Conservation (phyloP, 2,113 vertebrate genomes). For the Cnemophilus loriae region DNA sequence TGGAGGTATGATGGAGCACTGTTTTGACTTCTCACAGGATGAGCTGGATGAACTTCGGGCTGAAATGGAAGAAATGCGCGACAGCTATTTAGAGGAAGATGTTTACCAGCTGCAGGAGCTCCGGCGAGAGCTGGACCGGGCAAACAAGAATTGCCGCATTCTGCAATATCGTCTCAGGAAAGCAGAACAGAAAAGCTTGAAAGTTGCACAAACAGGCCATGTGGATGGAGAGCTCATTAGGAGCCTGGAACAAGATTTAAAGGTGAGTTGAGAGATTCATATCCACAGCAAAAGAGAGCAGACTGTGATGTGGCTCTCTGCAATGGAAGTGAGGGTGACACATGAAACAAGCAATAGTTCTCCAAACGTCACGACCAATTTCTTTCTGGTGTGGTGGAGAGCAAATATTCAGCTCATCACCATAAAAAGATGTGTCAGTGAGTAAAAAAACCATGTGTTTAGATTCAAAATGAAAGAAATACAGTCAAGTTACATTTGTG, state of each 20-base stretch:
- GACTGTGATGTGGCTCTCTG: not conserved
- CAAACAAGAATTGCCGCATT: constrained; percentile 97
- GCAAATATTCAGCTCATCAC: not conserved
- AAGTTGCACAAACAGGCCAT: constrained; percentile 93
- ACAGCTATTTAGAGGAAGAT: constrained; percentile 98
- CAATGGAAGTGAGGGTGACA: not conserved
- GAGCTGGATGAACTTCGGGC: constrained; percentile 96
- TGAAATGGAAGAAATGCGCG: constrained; percentile 98
- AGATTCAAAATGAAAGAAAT: constrained; percentile 3
- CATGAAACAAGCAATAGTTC: not conserved
- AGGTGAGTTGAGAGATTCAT: constrained; percentile 75
- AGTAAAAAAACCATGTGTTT: not conserved
- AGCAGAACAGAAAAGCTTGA: constrained; percentile 94
- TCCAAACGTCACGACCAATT: not conserved
- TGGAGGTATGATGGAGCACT: not conserved
- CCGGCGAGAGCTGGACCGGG: constrained; percentile 91
- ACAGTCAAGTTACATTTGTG: not conserved
- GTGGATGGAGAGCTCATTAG: constrained; percentile 94
- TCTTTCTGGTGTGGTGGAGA: not conserved
- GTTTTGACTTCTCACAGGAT: constrained; percentile 78
- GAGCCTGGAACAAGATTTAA: constrained; percentile 94
- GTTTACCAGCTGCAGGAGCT: constrained; percentile 98
- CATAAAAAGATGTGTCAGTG: not conserved
- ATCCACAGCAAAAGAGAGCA: not conserved
- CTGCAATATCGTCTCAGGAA: constrained; percentile 97